A percentile compares a stretch with the other conserved stretches of the same genome.
These are phyloP conservation scores for Zosterops borbonicus DNA, from an alignment of 2,113 vertebrate genomes.

Conservation along the genomic window DNA sequence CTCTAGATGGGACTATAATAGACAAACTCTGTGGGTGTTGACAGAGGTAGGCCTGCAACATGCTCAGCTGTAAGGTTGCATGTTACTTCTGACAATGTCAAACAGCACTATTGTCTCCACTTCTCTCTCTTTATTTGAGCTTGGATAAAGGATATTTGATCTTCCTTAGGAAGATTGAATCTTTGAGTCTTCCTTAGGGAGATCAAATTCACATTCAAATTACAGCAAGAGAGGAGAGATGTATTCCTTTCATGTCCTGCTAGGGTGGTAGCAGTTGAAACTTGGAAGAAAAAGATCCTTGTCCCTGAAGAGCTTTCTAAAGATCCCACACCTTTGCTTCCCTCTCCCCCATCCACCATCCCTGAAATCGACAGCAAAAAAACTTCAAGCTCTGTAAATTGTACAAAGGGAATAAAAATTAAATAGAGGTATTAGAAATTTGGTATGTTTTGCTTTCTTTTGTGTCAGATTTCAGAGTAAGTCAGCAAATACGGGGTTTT, in stretches of 20 bases:
- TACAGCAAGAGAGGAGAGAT: not conserved
- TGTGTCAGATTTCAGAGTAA: not conserved
- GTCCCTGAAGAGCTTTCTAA: not conserved
- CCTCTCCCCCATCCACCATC: accelerated
- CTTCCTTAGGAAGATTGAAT: not conserved
- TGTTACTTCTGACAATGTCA: not conserved
- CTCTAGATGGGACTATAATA: not conserved
- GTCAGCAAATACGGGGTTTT: not conserved
- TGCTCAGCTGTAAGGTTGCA: not conserved
- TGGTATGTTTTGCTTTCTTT: not conserved
- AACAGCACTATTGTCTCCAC: not conserved
- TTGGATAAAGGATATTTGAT: slow-evolving; percentile 6
- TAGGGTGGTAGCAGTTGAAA: not conserved
- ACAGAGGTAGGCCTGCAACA: not conserved
- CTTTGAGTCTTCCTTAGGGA: not conserved
- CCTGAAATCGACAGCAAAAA: not conserved
- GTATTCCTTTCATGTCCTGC: not conserved
- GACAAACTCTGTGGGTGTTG: not conserved
- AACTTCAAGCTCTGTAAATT: not conserved
- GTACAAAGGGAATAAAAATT: not conserved
- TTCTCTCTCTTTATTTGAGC: not conserved
- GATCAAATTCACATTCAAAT: not conserved
- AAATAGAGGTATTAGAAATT: not conserved
- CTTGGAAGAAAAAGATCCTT: not conserved
- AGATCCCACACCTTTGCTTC: not conserved